A percentile compares a stretch with the other conserved stretches of the same genome.
Conservation (phyloP, 2,888 invertebrate species). For the Caenorhabditis afra region DNA sequence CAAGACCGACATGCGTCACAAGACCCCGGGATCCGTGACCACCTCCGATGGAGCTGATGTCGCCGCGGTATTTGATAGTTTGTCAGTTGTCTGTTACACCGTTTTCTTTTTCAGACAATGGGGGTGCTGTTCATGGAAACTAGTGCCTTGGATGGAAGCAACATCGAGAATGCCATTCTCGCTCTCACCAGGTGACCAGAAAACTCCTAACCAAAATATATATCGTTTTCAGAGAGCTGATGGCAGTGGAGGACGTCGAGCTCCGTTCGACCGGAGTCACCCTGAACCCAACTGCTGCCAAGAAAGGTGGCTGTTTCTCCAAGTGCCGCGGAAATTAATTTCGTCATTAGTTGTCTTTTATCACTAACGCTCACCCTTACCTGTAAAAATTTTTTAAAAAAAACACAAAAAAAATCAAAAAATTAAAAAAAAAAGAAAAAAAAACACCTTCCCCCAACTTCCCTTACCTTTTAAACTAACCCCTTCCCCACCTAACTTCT, state of each 20-base stretch:
- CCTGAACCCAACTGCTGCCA: conserved; percentile 61
- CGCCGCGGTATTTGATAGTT: conserved; percentile 68
- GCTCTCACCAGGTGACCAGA: conserved; percentile 70
- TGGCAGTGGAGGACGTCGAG: conserved; percentile 76
- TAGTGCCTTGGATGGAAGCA: conserved; percentile 76
- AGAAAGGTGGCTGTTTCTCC: conserved; percentile 69
- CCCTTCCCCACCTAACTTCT: no score
- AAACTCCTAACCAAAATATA: no score
- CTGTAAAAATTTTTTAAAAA: no score
- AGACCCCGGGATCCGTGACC: conserved; percentile 67
- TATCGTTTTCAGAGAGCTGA: conserved; percentile 67
- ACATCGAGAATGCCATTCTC: conserved; percentile 73
- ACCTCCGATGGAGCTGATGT: conserved; percentile 67
- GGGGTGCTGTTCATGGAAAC: conserved; percentile 76
- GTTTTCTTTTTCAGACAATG: conserved; percentile 67
- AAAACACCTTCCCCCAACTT: no score
- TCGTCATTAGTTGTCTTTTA: no score
- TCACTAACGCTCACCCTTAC: no score
- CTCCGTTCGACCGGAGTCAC: conserved; percentile 72
- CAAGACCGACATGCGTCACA: conserved; percentile 83
- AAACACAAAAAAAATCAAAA: no score
- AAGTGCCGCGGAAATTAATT: conserved; percentile 60
- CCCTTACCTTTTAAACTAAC: no score
- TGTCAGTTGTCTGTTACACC: no score
- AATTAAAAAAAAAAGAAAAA: no score